Percentiles rank a stretch among this genome's conserved stretches.
Conservation (phyloP, 1,140 invertebrate genomes). For the Apis cerana region DNA sequence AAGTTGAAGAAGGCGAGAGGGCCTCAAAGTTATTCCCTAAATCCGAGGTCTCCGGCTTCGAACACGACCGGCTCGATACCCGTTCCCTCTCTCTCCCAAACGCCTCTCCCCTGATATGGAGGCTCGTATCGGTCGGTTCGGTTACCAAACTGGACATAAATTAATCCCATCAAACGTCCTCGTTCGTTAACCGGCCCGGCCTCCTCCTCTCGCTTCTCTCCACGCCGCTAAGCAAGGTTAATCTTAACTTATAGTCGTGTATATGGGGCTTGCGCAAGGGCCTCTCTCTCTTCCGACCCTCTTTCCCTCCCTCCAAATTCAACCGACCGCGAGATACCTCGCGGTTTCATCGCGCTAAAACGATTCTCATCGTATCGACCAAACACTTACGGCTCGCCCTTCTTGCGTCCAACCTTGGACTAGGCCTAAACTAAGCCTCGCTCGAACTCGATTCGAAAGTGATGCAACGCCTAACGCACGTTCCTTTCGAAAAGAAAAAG, state of each 20-base stretch:
- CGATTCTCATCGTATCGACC: too few species aligned
- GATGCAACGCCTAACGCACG: too few species aligned
- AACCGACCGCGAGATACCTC: constrained; percentile 40
- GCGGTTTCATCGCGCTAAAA: too few species aligned
- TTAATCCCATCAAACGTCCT: constrained; percentile 80
- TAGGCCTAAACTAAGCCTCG: too few species aligned
- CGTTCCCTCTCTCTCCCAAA: background rate
- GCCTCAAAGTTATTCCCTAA: constrained; percentile 64
- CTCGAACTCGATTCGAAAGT: too few species aligned
- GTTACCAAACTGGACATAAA: constrained; percentile 80
- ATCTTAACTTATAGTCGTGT: constrained; percentile 75
- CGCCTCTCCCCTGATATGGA: constrained; percentile 47
- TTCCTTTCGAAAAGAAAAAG: too few species aligned
- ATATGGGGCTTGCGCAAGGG: constrained; percentile 73
- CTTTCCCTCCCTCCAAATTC: background rate
- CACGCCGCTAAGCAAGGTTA: constrained; percentile 76
- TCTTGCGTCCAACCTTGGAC: too few species aligned
- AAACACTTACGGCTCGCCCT: too few species aligned
- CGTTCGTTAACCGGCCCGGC: constrained; percentile 73
- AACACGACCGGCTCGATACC: constrained; percentile 40
- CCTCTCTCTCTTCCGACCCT: constrained; percentile 39
- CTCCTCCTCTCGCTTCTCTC: constrained; percentile 47
- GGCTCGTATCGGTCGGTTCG: constrained; percentile 70
- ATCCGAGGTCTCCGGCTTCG: constrained; percentile 51
- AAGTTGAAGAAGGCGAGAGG: background rate